Evolutionary conservation across 2,888 invertebrate genomes (phyloP), one percentile per base, ranked within the genome.

Genomic region (Omphaloscelis lunosa): DNA sequence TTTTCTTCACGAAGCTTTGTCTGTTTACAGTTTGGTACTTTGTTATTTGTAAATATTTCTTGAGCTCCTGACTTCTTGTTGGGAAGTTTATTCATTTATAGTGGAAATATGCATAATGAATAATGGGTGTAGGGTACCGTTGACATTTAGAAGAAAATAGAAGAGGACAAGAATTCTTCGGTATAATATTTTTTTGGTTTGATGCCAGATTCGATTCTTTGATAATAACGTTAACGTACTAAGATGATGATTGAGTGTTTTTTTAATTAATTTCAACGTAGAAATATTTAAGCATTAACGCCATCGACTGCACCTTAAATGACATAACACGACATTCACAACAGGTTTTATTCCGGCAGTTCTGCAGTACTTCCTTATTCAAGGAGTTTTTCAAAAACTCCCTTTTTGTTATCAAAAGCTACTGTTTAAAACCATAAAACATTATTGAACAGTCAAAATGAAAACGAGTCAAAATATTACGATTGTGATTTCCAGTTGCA

Each of bases 1-100:
- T 83, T 88, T 88, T 83, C 79, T 83, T 77, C 63, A 69, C 72
- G 72, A 75, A 76, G 79, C 9, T 51, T 51, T 23, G 75, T 62
- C 48, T 82, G 73, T 85, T 88, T 84, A 72, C 41, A 70, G 66
- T 83, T 79, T n/a, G 11, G 1, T 68, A 45, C 34, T 72, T 82
- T 75, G 72, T 77, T 86, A 27, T 56, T 72, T 27, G 53, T 15
- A 71, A 74, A 83, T 83, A 77, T 48, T 77, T 77, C 41, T 58
- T 27, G 29, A 23, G 9, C 34, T 67, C 61, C 56, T 34, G 62
- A 66, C 59, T 77, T 66, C 70, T 79, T 71, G n/a, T 58, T 63
- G 17, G 17, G 15, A 74, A 62, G n/a, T 79, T 71, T 70, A 56
- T 77, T 66, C 15, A 23, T 69, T 75, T 27, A 51, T 56, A 74